phyloP scores from a whole-genome alignment of 2,113 vertebrate species.

The Tetraodon nigroviridis region DNA sequence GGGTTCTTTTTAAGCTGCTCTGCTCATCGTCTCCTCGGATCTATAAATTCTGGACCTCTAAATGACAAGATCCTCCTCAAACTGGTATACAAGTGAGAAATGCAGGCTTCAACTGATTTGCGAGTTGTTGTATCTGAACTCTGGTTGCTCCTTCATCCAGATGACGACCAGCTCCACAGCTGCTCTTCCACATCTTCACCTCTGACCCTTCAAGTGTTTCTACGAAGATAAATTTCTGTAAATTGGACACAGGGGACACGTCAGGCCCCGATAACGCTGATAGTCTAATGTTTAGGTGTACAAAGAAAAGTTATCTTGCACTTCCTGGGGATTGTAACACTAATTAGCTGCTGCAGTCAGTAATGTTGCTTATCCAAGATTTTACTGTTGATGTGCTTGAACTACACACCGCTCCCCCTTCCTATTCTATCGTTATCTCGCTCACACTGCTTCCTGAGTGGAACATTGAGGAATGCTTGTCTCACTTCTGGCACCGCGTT shows the following conservation, averaged over 20 bases:
- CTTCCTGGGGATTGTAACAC: conserved; percentile 81
- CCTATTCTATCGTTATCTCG: conserved; percentile 36
- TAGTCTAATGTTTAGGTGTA: conserved; percentile 79
- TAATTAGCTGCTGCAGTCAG: conserved; percentile 63
- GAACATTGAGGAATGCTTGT: conserved; percentile 60
- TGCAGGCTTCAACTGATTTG: conserved; percentile 3
- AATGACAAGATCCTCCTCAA: too few species aligned
- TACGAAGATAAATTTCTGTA: conserved; percentile 3
- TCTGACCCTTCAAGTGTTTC: conserved; percentile 17
- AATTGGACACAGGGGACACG: conserved; percentile 70
- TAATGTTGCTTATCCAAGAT: conserved; percentile 61
- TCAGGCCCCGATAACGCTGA: conserved; percentile 83
- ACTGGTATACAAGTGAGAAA: too few species aligned
- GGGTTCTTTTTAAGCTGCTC: too few species aligned
- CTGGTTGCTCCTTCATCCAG: neutral
- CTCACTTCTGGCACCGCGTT: conserved; percentile 44
- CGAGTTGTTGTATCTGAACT: neutral
- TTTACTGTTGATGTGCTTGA: conserved; percentile 19
- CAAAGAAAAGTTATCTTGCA: conserved; percentile 77
- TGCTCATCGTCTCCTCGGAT: too few species aligned
- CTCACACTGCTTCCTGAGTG: conserved; percentile 60
- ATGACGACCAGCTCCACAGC: neutral
- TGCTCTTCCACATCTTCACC: conserved; percentile 21
- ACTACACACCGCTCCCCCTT: conserved; percentile 7
- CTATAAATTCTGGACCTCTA: too few species aligned